Percentiles rank a stretch among this genome's conserved stretches.
Evolutionary conservation across 2,797 vertebrate species (phyloP).

Genomic region (Danio albolineatus): DNA sequence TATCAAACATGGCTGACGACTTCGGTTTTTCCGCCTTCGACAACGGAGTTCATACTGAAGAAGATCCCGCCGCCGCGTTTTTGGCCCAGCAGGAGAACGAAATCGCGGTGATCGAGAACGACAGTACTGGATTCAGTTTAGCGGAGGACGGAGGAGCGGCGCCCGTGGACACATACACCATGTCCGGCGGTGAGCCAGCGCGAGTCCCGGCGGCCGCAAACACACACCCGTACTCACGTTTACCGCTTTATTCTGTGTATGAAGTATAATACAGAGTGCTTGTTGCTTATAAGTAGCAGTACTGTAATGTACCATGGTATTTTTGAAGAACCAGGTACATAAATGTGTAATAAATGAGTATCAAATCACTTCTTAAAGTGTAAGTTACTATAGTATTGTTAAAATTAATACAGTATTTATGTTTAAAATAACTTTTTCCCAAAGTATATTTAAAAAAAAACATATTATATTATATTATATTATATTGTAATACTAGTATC

Average conservation of each 20-base stretch:
- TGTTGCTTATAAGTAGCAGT: not conserved
- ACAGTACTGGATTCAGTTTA: conserved; percentile 85
- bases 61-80: conserved; percentile 94
- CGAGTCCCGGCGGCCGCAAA: not conserved
- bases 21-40: conserved; percentile 84
- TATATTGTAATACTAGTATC: not conserved
- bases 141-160: conserved; percentile 72
- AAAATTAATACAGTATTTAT: no score
- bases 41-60: conserved; percentile 85
- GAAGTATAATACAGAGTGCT: not conserved
- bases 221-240: not conserved
- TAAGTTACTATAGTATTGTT: not conserved
- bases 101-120: conserved; percentile 95
- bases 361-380: not conserved
- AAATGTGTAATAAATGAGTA: no score
- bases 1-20: conserved; percentile 88
- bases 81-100: conserved; percentile 95
- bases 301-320: not conserved
- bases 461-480: not conserved
- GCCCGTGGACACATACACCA: conserved; percentile 26
- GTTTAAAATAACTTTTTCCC: not conserved
- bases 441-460: not conserved
- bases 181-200: conserved; percentile 20
- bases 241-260: not conserved
- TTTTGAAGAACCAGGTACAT: not conserved